Evolutionary conservation across 2,888 invertebrate species (phyloP).

Genomic region (Timema cristinae): DNA sequence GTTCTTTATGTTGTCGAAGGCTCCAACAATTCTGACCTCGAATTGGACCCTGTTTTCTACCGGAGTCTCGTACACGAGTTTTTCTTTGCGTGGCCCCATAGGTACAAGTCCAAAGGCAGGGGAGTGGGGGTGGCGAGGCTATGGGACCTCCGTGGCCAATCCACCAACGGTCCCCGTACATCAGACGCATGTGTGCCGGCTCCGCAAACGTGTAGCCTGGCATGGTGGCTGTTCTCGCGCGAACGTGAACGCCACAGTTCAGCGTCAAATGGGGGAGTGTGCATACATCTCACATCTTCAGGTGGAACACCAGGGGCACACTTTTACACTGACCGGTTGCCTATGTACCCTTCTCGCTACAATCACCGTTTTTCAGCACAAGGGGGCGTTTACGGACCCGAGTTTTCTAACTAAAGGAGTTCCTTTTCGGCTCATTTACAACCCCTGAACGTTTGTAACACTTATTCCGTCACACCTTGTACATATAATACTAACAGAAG

Average conservation of each 20-base stretch:
- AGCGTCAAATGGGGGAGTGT: not conserved
- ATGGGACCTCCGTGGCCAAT: not conserved
- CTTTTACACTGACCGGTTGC: not conserved
- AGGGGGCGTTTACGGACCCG: not conserved
- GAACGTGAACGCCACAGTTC: not conserved
- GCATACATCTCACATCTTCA: not conserved
- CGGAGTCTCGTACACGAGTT: too few species aligned
- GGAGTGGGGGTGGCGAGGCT: not conserved
- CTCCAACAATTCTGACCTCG: not conserved
- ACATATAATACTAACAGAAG: too few species aligned
- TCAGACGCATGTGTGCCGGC: not conserved
- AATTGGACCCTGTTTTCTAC: not conserved
- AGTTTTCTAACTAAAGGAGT: not conserved
- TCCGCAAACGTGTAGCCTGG: not conserved
- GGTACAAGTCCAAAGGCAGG: not conserved
- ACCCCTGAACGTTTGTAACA: conserved; percentile 6
- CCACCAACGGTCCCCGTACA: not conserved
- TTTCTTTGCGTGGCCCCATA: not conserved
- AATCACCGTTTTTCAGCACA: not conserved
- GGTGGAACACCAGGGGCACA: not conserved
- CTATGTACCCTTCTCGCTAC: not conserved
- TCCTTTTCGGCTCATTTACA: not conserved
- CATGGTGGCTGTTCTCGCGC: not conserved
- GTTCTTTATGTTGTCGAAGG: not conserved
- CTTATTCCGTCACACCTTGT: not conserved